Conservation (phyloP, 2,888 invertebrate species). For the Drosophila cognata region DNA sequence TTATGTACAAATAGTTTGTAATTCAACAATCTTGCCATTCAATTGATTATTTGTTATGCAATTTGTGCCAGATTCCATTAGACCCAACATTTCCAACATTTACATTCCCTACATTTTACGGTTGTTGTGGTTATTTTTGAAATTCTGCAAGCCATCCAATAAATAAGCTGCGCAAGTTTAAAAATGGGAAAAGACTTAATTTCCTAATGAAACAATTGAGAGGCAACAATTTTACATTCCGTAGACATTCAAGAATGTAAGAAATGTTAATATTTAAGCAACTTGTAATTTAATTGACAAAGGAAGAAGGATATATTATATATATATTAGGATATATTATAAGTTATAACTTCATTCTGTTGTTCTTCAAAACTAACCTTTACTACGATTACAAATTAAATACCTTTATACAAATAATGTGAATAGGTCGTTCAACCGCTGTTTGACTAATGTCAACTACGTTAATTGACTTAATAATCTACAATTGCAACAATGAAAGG, state of each 20-base stretch:
- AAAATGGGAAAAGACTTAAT: neutral
- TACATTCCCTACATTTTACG: neutral
- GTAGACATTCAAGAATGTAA: neutral
- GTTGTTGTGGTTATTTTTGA: too few species aligned
- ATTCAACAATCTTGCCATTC: neutral
- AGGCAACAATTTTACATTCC: too few species aligned
- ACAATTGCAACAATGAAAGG: neutral
- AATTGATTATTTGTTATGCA: neutral
- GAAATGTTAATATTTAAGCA: neutral
- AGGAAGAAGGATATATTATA: neutral
- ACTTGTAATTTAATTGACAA: neutral
- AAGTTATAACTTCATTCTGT: neutral
- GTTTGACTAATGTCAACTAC: conserved; percentile 9
- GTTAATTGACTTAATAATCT: neutral
- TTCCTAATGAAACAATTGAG: neutral
- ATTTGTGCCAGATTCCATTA: neutral
- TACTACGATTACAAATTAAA: neutral
- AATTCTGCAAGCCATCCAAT: neutral
- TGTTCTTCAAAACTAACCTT: neutral
- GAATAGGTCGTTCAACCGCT: conserved; percentile 37
- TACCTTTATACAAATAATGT: neutral
- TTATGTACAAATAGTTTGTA: neutral
- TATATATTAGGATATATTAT: neutral
- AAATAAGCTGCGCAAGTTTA: neutral
- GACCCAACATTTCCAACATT: neutral